These are phyloP conservation scores for Erpobdella octoculata DNA, from an alignment of 2,888 invertebrate species.

Conservation along the genomic window DNA sequence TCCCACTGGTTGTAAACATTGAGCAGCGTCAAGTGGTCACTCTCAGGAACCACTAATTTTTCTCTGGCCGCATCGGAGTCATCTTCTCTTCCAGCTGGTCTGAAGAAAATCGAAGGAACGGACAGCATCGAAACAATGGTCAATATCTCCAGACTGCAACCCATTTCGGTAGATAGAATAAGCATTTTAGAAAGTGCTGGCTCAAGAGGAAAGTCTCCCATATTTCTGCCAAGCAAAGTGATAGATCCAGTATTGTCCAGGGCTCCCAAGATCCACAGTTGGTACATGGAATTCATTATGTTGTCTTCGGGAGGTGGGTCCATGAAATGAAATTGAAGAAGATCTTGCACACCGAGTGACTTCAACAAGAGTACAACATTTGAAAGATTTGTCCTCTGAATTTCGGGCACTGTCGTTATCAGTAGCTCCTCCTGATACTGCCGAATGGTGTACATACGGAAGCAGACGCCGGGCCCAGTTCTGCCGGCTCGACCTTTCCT, in stretches of 20 bases:
- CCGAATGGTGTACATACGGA: constrained; percentile 79
- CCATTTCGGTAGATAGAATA: constrained; percentile 86
- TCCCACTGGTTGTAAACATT: constrained; percentile 99
- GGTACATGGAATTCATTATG: constrained; percentile 96
- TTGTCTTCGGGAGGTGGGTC: constrained; percentile 99
- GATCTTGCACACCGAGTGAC: constrained; percentile 87
- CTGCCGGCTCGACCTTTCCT: constrained; percentile 91
- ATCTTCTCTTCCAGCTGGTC: constrained; percentile 95
- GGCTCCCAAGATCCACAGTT: constrained; percentile 97
- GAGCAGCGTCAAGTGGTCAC: constrained; percentile 89
- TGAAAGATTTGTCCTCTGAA: constrained; percentile 93
- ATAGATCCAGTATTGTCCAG: constrained; percentile 85
- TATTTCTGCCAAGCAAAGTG: constrained; percentile 84
- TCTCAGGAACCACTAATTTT: constrained; percentile 93
- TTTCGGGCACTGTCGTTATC: constrained; percentile 89
- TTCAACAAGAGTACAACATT: constrained; percentile 93
- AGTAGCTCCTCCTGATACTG: constrained; percentile 92
- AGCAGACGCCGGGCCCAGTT: constrained; percentile 73
- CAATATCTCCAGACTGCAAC: constrained; percentile 80
- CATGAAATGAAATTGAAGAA: constrained; percentile 98
- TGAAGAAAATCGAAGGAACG: constrained; percentile 95
- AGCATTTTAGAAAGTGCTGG: constrained; percentile 98
- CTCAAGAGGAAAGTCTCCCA: constrained; percentile 98
- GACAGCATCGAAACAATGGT: constrained; percentile 90
- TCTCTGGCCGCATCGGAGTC: constrained; percentile 92